Evolutionary conservation across 2,888 invertebrate species (phyloP).

Genomic region (Patella ulyssiponensis): DNA sequence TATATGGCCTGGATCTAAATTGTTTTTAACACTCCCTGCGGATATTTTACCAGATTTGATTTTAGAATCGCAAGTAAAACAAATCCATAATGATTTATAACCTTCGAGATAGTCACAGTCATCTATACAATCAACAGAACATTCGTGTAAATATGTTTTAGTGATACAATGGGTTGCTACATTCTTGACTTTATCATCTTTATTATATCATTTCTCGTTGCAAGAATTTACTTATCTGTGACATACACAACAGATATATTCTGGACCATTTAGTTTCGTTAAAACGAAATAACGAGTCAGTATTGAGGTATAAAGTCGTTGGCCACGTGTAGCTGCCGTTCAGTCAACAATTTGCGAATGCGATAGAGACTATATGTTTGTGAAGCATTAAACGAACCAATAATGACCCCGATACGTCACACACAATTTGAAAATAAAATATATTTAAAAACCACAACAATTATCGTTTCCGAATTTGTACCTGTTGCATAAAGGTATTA

Average conservation of each 20-base stretch:
- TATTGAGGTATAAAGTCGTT: too few species aligned
- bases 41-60: slow-evolving; percentile 2
- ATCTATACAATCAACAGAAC: not conserved
- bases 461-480: too few species aligned
- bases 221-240: not conserved
- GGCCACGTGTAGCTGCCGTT: too few species aligned
- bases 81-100: not conserved
- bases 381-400: too few species aligned
- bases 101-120: not conserved
- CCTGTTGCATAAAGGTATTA: too few species aligned
- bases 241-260: not conserved
- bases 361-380: too few species aligned
- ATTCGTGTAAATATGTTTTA: not conserved
- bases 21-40: slow-evolving; percentile 4
- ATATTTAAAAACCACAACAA: too few species aligned
- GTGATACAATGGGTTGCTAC: not conserved
- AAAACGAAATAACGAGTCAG: too few species aligned
- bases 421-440: too few species aligned
- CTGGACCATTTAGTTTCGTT: not conserved
- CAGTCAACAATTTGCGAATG: too few species aligned
- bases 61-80: not conserved
- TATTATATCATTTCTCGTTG: not conserved
- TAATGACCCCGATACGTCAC: too few species aligned
- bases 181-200: not conserved
- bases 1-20: not conserved